Base-by-base conservation (phyloP, 2,797 vertebrate species). In the Lycodopsis pacificus region DNA sequence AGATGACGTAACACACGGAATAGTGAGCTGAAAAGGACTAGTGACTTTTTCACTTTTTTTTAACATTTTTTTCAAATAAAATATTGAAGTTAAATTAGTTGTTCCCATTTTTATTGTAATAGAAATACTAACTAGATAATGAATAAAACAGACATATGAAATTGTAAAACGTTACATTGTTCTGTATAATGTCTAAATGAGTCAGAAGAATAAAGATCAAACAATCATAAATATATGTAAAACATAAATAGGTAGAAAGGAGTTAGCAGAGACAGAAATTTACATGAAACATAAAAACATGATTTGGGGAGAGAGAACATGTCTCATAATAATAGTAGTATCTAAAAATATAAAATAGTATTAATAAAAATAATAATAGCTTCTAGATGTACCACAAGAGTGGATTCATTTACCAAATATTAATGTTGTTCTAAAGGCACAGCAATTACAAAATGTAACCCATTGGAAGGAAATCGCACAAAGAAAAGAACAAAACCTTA, bases 351-450 rank as follows among this genome's bases (percentile, higher is more conserved):
- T 11, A 51, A 5, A 17, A 15, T 51, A 25, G 7, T 54, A 14
- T 14, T 54, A 25, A 12, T n/a, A 14, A 51, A n/a, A 20, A 48
- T 20, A 48, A 48, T 48, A n/a, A 20, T 4, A 19, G 22, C 14
- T 32, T 4, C 22, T 17, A 12, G 3, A 59, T 59, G 8, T 13
- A 40, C 3, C 38, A n/a, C 14, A n/a, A n/a, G 2, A 53, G 7
- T 2, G 40, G 20, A 57, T 63, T 20, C 2, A 27, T 57, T 54
- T 4, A 73, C 6, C 5, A 51, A 65, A 54, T 36, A n/a, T 20
- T n/a, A 58, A 7, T 71, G 13, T 40, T 57, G 30, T 61, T 20
- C 10, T 73, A 67, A 88, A 89, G 88, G 85, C 87, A 89, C 81
- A 49, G 22, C 1, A 71, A 71, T 46, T 13, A 59, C 27, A 56